A percentile compares a stretch with the other conserved stretches of the same genome.
These are phyloP conservation scores for Calidris pugnax DNA, from an alignment of 2,113 vertebrate species.

Conservation along the genomic window DNA sequence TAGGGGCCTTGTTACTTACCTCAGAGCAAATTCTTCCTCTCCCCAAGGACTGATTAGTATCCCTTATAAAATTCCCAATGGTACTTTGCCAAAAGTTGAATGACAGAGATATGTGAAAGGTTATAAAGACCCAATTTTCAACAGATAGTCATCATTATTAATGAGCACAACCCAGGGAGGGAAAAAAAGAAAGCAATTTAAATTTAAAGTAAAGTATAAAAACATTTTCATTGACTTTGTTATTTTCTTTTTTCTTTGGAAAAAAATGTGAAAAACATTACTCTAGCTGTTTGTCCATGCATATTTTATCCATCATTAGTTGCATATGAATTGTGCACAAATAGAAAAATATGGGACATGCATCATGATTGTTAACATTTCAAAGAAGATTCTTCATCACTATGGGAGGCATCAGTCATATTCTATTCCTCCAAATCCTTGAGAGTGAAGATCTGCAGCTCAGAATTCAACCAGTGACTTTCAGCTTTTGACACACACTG, in stretches of 20 bases:
- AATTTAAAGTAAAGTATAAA: not conserved
- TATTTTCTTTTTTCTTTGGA: not conserved
- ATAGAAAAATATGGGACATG: not conserved
- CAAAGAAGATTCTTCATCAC: conserved; percentile 17
- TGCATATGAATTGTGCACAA: conserved; percentile 24
- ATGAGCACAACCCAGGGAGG: not conserved
- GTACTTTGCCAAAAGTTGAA: not conserved
- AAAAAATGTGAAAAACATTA: not conserved
- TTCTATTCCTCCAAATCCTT: not conserved
- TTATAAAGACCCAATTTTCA: not conserved
- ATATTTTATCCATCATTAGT: conserved; percentile 20
- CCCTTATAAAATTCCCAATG: not conserved
- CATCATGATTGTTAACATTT: not conserved
- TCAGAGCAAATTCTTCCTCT: not conserved
- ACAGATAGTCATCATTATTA: not conserved
- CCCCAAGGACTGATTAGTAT: not conserved
- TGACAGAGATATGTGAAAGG: not conserved
- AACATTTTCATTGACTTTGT: not conserved
- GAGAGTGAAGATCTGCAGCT: conserved; percentile 2
- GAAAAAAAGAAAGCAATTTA: not conserved
- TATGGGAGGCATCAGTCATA: not conserved
- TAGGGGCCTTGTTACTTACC: not conserved
- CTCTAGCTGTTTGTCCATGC: not conserved
- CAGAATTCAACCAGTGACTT: conserved; percentile 28
- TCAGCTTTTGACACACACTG: conserved; percentile 33